phyloP scores from a whole-genome alignment of 2,888 invertebrate species.

The Molanna angustata region DNA sequence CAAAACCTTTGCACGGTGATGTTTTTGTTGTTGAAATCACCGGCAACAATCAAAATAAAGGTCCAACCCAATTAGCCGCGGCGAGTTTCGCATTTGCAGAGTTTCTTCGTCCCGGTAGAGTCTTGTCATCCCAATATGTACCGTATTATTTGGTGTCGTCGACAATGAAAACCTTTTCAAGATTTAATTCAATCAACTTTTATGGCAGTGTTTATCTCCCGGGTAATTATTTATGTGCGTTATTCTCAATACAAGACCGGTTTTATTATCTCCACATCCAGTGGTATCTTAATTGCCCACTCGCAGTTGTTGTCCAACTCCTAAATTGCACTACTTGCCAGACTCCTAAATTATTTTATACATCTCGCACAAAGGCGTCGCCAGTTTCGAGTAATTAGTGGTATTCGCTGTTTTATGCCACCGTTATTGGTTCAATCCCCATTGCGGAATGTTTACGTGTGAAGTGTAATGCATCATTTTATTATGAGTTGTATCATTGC shows the following conservation, averaged over 20 bases:
- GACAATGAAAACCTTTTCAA: not conserved
- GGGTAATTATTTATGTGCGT: not conserved
- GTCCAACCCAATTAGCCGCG: too few species aligned
- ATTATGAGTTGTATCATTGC: too few species aligned
- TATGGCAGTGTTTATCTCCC: not conserved
- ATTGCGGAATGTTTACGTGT: too few species aligned
- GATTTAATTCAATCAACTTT: not conserved
- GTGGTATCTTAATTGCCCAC: constrained; percentile 10
- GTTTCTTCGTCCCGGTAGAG: too few species aligned
- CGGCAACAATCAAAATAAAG: too few species aligned
- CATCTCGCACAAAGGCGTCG: constrained; percentile 9
- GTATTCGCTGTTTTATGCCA: constrained; percentile 7
- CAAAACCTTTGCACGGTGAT: too few species aligned
- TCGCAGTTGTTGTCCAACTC: constrained; percentile 9
- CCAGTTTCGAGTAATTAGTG: constrained; percentile 4
- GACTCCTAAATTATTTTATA: constrained; percentile 13
- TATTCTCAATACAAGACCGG: not conserved
- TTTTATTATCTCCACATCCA: not conserved
- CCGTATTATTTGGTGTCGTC: too few species aligned
- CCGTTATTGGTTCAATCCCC: too few species aligned
- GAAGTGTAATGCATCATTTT: too few species aligned
- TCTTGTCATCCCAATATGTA: too few species aligned
- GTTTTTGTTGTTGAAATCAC: too few species aligned
- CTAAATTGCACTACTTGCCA: constrained; percentile 8
- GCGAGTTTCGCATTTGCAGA: too few species aligned